Base-by-base conservation (phyloP, 2,113 vertebrate species). In the Copsychus sechellarum region DNA sequence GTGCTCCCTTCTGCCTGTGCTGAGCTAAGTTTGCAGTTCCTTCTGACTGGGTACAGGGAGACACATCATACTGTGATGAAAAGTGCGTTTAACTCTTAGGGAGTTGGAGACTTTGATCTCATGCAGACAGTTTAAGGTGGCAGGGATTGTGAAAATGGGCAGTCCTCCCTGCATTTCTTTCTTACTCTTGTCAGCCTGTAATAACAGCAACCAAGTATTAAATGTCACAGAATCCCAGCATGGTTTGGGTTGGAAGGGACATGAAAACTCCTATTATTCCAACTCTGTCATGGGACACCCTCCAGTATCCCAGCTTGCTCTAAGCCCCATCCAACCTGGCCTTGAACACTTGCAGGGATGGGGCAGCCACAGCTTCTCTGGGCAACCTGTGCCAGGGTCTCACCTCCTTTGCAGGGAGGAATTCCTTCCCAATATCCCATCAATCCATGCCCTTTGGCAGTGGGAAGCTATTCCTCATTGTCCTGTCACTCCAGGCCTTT, bases 351-450 rank as follows among this genome's bases (percentile, higher is more conserved):
- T 0, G 15, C 38, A 88, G 67, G 36, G 43, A 9, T 58, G 36
- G 33, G 1, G 5, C 51, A 81, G 33, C 16, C 43, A 21, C 69
- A 81, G 60, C 38, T 45, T 0, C 69, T 60, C 33, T 66, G 86
- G 22, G 10, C 14, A 65, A 0, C 50, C 50, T 73, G 18, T 28
- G 36, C 58, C 67, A 66, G 33, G 9, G 60, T 19, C 38, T 66
- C 2, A 0, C 7, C 33, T 5, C 23, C 5, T 6, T 88, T 38
- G 1, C 38, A 60, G n/a, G 24, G 20, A 24, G 0, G 0, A 17
- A 40, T 74, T 66, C 4, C 7, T 74, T n/a, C 15, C 53, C 45
- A 45, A 1, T 17, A 53, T n/a, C 16, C 45, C 28, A 60, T 11
- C 45, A 1, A 9, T 0, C 53, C 38, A 28, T 81, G 53, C 33